Evolutionary conservation across 2,888 invertebrate species (phyloP).

Genomic region (Oxyteleia sp.): DNA sequence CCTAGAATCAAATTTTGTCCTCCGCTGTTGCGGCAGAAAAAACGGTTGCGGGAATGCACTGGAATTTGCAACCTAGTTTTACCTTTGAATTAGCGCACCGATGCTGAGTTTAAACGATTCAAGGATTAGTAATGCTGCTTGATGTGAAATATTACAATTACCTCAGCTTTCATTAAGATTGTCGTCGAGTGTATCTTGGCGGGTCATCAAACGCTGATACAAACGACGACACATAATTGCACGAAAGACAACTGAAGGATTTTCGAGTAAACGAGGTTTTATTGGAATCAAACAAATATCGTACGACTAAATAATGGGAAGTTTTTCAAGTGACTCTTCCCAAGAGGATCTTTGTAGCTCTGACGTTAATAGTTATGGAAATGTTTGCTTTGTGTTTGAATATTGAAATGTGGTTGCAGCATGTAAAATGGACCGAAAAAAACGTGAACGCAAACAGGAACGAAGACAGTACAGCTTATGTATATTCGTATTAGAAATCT

Average conservation of each 20-base stretch:
- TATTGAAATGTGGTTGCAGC: not conserved
- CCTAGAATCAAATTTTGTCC: constrained; percentile 12
- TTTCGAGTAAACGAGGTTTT: constrained; percentile 31
- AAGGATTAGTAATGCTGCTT: constrained; percentile 37
- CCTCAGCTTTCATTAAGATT: constrained; percentile 68
- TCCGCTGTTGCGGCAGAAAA: not conserved
- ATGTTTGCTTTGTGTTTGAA: not conserved
- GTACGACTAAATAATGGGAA: not conserved
- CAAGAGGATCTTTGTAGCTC: not conserved
- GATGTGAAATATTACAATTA: constrained; percentile 60
- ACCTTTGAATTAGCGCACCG: constrained; percentile 61
- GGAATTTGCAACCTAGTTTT: constrained; percentile 45
- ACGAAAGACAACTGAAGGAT: constrained; percentile 28
- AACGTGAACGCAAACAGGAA: not conserved
- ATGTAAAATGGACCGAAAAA: not conserved
- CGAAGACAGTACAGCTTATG: not conserved
- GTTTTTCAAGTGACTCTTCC: not conserved
- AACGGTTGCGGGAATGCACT: not conserved
- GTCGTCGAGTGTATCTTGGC: constrained; percentile 74
- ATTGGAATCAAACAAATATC: constrained; percentile 23
- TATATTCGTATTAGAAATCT: not conserved
- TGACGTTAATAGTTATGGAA: not conserved
- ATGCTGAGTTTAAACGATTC: constrained; percentile 49
- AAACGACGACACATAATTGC: constrained; percentile 16
- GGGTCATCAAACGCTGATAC: constrained; percentile 75